phyloP scores from a whole-genome alignment of 2,113 vertebrate species.

The Regulus satrapa region DNA sequence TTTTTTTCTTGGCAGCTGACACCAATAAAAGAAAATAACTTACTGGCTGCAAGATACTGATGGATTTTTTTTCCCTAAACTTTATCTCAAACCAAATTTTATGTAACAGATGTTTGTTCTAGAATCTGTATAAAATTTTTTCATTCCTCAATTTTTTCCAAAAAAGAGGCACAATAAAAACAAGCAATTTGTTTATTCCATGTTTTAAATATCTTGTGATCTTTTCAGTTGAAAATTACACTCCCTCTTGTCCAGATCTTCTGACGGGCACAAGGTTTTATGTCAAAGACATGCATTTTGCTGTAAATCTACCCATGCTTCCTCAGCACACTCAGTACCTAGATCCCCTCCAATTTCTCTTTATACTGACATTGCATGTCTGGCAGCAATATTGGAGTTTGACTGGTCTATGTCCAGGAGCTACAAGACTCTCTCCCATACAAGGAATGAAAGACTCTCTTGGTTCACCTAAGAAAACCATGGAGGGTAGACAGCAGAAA shows the following conservation, averaged over 20 bases:
- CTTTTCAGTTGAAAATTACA: neutral
- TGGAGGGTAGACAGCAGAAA: neutral
- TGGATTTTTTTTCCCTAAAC: neutral
- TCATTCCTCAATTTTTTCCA: neutral
- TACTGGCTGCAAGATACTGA: neutral
- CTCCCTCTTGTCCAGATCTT: neutral
- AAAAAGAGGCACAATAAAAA: neutral
- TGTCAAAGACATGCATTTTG: neutral
- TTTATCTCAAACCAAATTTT: neutral
- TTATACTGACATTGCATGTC: neutral
- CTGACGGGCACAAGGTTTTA: neutral
- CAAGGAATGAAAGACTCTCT: neutral
- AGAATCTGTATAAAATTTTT: neutral
- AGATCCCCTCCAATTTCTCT: neutral
- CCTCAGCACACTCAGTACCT: neutral
- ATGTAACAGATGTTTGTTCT: neutral
- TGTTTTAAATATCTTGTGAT: neutral
- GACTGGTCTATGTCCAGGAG: neutral
- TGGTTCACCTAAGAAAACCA: neutral
- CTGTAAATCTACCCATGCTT: neutral
- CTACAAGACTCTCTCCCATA: neutral
- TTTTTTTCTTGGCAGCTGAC: neutral
- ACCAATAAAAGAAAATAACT: neutral
- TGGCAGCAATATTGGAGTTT: neutral
- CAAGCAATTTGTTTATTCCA: neutral